Evolutionary conservation across 2,113 vertebrate species (phyloP).

Genomic region (Clarias macrocephalus): DNA sequence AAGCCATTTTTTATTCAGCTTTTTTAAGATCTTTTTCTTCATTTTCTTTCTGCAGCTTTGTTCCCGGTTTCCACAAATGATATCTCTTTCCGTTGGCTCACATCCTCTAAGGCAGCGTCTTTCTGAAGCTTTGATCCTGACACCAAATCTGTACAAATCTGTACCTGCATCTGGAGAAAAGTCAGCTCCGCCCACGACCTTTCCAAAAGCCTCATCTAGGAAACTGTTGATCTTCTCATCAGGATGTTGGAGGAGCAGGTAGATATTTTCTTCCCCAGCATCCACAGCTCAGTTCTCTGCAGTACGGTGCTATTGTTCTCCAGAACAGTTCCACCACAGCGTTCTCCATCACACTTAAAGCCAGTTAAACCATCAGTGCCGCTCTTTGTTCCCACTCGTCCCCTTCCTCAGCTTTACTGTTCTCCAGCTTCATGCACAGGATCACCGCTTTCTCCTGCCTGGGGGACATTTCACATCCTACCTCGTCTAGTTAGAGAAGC

Average conservation of each 20-base stretch:
- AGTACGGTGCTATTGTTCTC: no score
- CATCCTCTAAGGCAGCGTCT: neutral
- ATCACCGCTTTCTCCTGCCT: no score
- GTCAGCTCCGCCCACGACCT: neutral
- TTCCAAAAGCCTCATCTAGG: neutral
- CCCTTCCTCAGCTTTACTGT: no score
- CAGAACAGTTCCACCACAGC: no score
- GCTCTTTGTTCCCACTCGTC: no score
- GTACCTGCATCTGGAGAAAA: neutral
- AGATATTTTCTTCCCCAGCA: neutral
- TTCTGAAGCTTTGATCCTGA: neutral
- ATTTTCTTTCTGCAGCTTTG: neutral
- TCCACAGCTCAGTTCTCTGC: neutral
- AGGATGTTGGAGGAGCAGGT: neutral
- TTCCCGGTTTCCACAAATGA: neutral
- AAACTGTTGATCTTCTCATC: neutral
- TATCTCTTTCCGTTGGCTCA: neutral
- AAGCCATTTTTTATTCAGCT: neutral
- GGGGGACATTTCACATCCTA: no score
- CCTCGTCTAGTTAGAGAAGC: no score
- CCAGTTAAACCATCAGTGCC: no score
- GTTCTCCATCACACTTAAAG: no score
- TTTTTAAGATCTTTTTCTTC: neutral
- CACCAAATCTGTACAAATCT: no score
- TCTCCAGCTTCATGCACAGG: no score